Percentiles rank a stretch among this genome's conserved stretches.
Conservation (phyloP, 1,140 invertebrate species). For the Micrasema minimum region DNA sequence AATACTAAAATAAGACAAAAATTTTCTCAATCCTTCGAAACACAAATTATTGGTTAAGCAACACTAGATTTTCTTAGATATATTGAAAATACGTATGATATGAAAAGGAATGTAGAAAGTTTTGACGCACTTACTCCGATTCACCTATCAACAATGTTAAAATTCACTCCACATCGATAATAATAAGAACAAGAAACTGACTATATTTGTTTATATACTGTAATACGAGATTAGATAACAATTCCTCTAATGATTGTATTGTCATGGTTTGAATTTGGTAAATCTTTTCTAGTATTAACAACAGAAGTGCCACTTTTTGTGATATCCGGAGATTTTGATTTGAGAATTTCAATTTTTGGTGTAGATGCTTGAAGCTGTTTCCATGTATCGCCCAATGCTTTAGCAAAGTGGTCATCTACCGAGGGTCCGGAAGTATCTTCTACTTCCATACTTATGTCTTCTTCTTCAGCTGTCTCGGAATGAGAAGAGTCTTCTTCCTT, state of each 20-base stretch:
- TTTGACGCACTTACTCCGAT: too few species aligned
- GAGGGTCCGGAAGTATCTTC: constrained; percentile 65
- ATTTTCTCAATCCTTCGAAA: too few species aligned
- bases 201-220: neutral
- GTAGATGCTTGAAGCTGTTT: constrained; percentile 78
- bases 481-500: constrained; percentile 60
- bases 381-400: constrained; percentile 95
- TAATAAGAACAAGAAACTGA: neutral
- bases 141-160: too few species aligned
- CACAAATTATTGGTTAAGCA: too few species aligned
- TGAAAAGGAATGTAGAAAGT: too few species aligned
- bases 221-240: constrained; percentile 44
- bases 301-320: constrained; percentile 29
- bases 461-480: constrained; percentile 48
- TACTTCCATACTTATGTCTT: constrained; percentile 60
- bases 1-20: too few species aligned
- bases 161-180: too few species aligned
- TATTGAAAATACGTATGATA: too few species aligned
- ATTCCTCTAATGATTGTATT: constrained; percentile 48
- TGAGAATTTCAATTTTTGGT: constrained; percentile 56
- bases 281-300: constrained; percentile 47
- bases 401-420: constrained; percentile 96
- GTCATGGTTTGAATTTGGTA: constrained; percentile 47
- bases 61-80: too few species aligned
- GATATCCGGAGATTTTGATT: constrained; percentile 33